Percentiles rank a stretch among this genome's conserved stretches.
Evolutionary conservation across 2,797 vertebrate genomes (phyloP).

Genomic region (Helarctos malayanus): DNA sequence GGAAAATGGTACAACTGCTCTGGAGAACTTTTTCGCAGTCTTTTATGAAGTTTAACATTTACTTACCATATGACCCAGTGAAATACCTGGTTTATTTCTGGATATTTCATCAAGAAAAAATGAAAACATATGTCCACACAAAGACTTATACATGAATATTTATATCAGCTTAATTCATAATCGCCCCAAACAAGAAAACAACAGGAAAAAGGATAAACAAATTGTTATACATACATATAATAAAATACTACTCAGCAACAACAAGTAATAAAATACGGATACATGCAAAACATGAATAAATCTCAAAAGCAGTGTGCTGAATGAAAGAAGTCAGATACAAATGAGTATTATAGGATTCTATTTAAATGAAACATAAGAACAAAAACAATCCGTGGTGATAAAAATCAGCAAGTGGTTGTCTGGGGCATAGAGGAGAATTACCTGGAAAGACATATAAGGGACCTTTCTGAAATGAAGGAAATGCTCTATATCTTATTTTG

Average conservation of each 20-base stretch:
- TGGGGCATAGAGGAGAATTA: background rate
- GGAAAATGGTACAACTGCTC: background rate
- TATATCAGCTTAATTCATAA: background rate
- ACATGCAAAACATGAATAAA: background rate
- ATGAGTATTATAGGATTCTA: background rate
- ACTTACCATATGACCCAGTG: background rate
- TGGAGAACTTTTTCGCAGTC: background rate
- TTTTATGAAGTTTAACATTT: background rate
- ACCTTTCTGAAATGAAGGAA: background rate
- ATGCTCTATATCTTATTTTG: background rate
- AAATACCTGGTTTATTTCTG: background rate
- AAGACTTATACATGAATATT: background rate
- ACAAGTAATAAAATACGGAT: background rate
- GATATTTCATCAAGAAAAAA: slow-evolving; percentile 5
- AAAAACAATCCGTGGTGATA: background rate
- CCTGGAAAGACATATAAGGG: background rate
- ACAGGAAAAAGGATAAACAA: background rate
- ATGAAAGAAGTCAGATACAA: background rate
- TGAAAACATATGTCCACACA: background rate
- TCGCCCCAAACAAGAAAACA: background rate
- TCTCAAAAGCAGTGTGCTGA: background rate
- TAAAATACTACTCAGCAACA: slow-evolving; percentile 1
- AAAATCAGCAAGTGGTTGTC: background rate
- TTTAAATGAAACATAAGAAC: background rate
- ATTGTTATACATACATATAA: background rate